phyloP scores from a whole-genome alignment of 2,888 invertebrate species.

The Dysmachus trigonus region DNA sequence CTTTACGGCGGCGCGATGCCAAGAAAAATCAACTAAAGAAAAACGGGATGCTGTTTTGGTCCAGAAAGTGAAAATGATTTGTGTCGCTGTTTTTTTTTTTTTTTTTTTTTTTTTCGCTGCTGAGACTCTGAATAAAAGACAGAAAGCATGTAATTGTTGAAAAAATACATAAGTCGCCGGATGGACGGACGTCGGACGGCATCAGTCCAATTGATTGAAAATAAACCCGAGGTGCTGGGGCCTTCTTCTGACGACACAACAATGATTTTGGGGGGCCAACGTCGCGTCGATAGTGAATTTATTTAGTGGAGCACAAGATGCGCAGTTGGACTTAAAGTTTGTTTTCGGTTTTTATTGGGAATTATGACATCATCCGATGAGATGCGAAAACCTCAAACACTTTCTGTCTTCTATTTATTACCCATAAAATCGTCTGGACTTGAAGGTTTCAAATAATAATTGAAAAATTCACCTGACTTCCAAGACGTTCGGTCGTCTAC shows the following conservation, averaged over 20 bases:
- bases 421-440: background rate
- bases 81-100: background rate
- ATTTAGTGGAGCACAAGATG: background rate
- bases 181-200: background rate
- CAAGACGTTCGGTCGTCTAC: background rate
- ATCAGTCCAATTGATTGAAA: background rate
- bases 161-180: background rate
- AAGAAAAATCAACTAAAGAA: background rate
- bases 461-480: background rate
- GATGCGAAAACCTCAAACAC: background rate
- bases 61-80: conserved; percentile 18
- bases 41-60: background rate
- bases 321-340: background rate
- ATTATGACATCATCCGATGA: background rate
- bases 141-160: background rate
- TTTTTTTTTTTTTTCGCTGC: background rate
- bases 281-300: conserved; percentile 1
- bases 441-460: background rate
- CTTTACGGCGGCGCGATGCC: background rate
- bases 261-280: background rate
- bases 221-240: background rate
- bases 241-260: background rate
- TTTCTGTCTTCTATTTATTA: background rate
- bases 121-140: background rate
- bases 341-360: background rate